phyloP scores from a whole-genome alignment of 53 echinoderm and acorn worm genomes.

The Glandiceps talaboti region DNA sequence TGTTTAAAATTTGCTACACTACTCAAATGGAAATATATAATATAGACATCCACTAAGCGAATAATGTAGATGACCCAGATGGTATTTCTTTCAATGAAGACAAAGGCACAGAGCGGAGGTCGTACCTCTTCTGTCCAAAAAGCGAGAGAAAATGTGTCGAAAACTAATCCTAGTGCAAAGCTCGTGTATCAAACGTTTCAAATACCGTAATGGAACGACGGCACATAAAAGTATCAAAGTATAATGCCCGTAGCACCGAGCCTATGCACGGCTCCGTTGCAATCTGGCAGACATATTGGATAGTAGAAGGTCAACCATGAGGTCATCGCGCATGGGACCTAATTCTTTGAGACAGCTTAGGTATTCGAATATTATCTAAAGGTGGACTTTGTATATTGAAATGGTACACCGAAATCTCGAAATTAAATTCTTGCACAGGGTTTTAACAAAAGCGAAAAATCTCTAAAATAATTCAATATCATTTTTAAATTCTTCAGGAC shows the following conservation, averaged over 20 bases:
- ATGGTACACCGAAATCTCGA: too few species aligned
- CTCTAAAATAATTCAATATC: too few species aligned
- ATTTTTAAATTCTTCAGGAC: too few species aligned
- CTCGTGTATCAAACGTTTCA: background rate
- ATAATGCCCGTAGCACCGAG: background rate
- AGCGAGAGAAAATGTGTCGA: background rate
- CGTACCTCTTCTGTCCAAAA: background rate
- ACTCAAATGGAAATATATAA: too few species aligned
- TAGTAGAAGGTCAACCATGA: background rate
- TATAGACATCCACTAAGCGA: too few species aligned
- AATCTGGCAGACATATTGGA: background rate
- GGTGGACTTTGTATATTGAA: too few species aligned
- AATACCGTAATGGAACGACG: background rate
- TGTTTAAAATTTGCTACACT: too few species aligned
- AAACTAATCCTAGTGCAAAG: background rate
- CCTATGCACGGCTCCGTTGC: background rate
- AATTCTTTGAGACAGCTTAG: background rate
- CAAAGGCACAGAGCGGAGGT: background rate
- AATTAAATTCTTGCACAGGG: too few species aligned
- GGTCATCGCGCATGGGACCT: conserved; percentile 1
- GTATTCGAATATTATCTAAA: too few species aligned
- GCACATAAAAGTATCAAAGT: background rate
- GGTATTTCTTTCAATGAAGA: too few species aligned
- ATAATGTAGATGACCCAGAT: too few species aligned
- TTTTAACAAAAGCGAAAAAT: too few species aligned